Evolutionary conservation across 2,797 vertebrate species (phyloP).

Genomic region (Tadarida brasiliensis): DNA sequence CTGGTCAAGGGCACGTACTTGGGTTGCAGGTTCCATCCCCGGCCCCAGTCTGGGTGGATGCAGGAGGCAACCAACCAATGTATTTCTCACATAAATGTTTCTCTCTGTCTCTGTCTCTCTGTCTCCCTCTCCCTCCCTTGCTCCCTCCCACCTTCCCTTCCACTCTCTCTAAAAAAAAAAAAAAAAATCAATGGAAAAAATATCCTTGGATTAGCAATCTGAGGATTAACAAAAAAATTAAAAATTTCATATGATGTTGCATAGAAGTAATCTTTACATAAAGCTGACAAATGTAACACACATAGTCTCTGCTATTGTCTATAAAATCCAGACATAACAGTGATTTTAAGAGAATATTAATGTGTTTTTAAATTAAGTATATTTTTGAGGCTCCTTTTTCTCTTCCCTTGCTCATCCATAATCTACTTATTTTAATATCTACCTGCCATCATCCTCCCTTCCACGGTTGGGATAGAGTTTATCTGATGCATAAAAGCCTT

Average conservation of each 20-base stretch:
- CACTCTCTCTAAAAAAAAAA: no score
- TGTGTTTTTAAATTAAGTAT: not conserved
- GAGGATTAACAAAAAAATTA: not conserved
- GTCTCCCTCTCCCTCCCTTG: no score
- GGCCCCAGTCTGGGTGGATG: no score
- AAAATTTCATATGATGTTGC: not conserved
- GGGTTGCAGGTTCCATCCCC: no score
- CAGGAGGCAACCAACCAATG: no score
- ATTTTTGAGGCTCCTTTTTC: conserved; percentile 11
- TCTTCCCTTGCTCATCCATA: not conserved
- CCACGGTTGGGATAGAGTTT: not conserved
- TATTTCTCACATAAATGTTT: no score
- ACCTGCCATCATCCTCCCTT: not conserved
- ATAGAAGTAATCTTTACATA: not conserved
- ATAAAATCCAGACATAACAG: not conserved
- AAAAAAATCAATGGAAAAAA: no score
- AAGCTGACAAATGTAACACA: not conserved
- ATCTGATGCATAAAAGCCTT: not conserved
- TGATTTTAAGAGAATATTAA: not conserved
- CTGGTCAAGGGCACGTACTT: no score
- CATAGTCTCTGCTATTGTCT: not conserved
- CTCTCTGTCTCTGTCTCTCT: no score
- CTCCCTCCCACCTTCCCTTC: no score
- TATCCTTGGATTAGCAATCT: no score
- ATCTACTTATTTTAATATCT: not conserved